These are phyloP conservation scores for Pogonocherus hispidulus DNA, from an alignment of 2,888 invertebrate genomes.

Conservation along the genomic window DNA sequence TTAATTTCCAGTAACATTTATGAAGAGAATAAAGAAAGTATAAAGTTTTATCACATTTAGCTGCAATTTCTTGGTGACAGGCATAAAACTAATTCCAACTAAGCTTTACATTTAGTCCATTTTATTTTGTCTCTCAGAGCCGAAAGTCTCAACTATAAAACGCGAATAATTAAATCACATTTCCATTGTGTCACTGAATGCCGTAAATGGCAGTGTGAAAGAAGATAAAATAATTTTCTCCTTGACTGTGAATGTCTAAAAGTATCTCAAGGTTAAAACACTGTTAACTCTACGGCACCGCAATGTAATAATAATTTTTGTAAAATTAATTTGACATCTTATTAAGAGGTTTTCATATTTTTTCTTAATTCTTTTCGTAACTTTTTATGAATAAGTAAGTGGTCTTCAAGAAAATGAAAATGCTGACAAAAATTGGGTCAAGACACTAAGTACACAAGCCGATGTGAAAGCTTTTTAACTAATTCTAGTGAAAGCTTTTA, in stretches of 20 bases:
- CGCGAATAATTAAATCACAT: conserved; percentile 50
- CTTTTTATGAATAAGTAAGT: conserved; percentile 9
- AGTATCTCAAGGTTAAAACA: conserved; percentile 11
- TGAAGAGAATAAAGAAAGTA: conserved; percentile 50
- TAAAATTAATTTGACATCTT: conserved; percentile 17
- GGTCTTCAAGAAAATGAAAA: conserved; percentile 1
- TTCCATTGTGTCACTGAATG: conserved; percentile 49
- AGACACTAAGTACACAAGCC: not conserved
- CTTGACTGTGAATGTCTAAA: conserved; percentile 27
- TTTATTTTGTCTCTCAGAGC: conserved; percentile 41
- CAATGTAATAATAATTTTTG: conserved; percentile 16
- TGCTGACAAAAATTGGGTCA: not conserved
- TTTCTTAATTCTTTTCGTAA: conserved; percentile 15
- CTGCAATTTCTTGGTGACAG: conserved; percentile 46
- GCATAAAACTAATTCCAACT: conserved; percentile 49
- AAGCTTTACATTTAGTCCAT: conserved; percentile 47
- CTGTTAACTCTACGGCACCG: not conserved
- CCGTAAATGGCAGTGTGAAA: conserved; percentile 45
- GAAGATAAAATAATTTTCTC: conserved; percentile 49
- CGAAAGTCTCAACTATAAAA: conserved; percentile 48
- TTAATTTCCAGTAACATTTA: conserved; percentile 50
- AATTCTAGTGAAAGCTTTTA: not conserved
- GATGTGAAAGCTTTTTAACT: not conserved
- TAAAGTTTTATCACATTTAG: conserved; percentile 51
- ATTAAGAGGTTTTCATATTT: conserved; percentile 21